Evolutionary conservation across 2,113 vertebrate genomes (phyloP).

Genomic region (Petrocephalus zakoni): DNA sequence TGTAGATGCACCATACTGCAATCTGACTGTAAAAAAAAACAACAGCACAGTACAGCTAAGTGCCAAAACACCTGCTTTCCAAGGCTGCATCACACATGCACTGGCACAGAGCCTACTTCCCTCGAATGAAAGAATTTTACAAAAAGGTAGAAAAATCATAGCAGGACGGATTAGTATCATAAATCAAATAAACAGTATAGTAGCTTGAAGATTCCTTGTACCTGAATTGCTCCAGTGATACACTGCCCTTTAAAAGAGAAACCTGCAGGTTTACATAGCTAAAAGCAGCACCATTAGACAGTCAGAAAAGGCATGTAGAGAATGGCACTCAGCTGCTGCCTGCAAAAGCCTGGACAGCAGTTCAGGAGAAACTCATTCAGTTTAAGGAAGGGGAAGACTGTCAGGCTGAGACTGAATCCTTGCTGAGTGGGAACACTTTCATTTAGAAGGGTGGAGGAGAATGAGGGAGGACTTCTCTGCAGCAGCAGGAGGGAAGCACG

Average conservation of each 20-base stretch:
- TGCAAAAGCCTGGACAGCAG: not conserved
- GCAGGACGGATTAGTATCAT: not conserved
- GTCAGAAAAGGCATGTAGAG: not conserved
- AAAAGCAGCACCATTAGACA: not conserved
- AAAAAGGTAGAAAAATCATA: not conserved
- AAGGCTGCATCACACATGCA: not conserved
- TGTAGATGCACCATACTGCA: not conserved
- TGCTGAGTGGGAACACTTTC: not conserved
- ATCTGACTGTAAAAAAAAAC: not conserved
- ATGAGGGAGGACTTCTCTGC: not conserved
- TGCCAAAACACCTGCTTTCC: not conserved
- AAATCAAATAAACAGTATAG: not conserved
- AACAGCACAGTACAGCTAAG: not conserved
- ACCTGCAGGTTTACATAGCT: not conserved
- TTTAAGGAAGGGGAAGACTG: not conserved
- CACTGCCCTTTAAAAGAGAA: not conserved
- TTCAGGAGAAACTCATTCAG: not conserved
- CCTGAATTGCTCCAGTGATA: not conserved
- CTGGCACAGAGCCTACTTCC: not conserved
- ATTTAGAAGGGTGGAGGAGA: not conserved
- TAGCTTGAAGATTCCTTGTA: not conserved
- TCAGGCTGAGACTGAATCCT: not conserved
- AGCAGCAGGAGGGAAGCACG: not conserved
- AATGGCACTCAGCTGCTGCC: not conserved
- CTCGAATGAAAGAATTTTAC: not conserved